Base-by-base conservation (phyloP, 2,797 vertebrate genomes). In the Gila robusta region DNA sequence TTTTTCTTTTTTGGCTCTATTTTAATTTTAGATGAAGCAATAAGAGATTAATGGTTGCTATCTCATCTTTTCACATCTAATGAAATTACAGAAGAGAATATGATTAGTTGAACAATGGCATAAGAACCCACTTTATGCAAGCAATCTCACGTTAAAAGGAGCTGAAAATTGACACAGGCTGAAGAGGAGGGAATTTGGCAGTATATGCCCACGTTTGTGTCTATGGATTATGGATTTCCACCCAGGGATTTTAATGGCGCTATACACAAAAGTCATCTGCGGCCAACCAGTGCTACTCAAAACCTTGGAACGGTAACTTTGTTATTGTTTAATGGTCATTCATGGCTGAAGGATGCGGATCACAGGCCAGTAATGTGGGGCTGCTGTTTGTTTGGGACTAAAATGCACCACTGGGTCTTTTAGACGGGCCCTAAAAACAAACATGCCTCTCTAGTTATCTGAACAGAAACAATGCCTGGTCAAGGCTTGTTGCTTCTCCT, bases 81-180 rank as follows among this genome's bases (percentile, higher is more conserved):
- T 94, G 94, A 94, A 95, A 94, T 94, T 93, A 94, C 94, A 95
- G 93, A 94, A 96, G 94, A 96, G 95, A 94, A 95, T 94, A 93
- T 93, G 94, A 96, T 96, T 95, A 94, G 92, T 91, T 89, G 92
- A 96, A 94, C 95, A 96, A 95, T 95, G 93, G 93, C 93, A 93
- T 93, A 92, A 95, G 94, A 94, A 96, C 92, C 91, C 93, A 92
- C 93, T 95, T 94, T 95, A 92, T 94, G 93, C 93, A 94, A 91
- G 92, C 93, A 91, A 94, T 95, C 93, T 94, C 93, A 92, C 90
- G 89, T 94, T 92, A 91, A 92, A 94, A 90, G 92, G 90, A 93
- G 91, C 90, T 89, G 90, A 92, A 93, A 93, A 84, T 79, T 84
- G 62, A 84, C 72, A 78, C 71, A 16, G 72, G 12, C 69, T 81